Conservation (phyloP, 1,140 invertebrate genomes). For the Caenorhabditis latens region DNA sequence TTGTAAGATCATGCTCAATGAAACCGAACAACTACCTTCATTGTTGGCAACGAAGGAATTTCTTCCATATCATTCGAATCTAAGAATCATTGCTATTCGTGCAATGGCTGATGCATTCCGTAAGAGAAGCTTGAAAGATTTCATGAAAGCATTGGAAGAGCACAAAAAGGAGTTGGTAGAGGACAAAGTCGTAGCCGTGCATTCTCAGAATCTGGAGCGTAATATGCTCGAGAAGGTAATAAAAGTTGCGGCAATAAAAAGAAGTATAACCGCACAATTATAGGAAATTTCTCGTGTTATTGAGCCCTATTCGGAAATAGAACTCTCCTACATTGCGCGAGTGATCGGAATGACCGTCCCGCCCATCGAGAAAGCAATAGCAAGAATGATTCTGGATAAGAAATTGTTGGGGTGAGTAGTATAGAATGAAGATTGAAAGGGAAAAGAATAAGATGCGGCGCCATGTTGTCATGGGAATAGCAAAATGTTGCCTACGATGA, state of each 20-base stretch:
- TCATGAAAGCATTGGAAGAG: conserved; percentile 85
- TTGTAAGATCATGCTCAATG: conserved; percentile 76
- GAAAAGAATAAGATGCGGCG: not conserved
- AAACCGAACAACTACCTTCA: conserved; percentile 92
- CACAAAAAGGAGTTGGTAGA: conserved; percentile 86
- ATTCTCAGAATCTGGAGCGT: conserved; percentile 95
- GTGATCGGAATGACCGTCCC: conserved; percentile 34
- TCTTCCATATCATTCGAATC: conserved; percentile 92
- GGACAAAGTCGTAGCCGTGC: conserved; percentile 94
- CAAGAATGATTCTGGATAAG: conserved; percentile 99
- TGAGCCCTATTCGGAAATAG: conserved; percentile 59
- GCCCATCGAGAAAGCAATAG: conserved; percentile 93
- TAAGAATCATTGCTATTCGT: conserved; percentile 96
- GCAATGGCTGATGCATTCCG: conserved; percentile 94
- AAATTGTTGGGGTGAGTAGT: conserved; percentile 80
- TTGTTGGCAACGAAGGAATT: conserved; percentile 95
- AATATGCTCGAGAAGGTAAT: conserved; percentile 77
- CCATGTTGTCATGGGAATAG: too few species aligned
- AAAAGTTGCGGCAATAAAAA: not conserved
- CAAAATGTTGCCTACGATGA: too few species aligned
- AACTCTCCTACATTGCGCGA: conserved; percentile 55
- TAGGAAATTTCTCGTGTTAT: conserved; percentile 60
- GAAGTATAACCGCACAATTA: conserved; percentile 82
- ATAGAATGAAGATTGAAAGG: not conserved
- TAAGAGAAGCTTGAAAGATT: conserved; percentile 94